Evolutionary conservation across 2,888 invertebrate genomes (phyloP).

Genomic region (Chelonus formosanus): DNA sequence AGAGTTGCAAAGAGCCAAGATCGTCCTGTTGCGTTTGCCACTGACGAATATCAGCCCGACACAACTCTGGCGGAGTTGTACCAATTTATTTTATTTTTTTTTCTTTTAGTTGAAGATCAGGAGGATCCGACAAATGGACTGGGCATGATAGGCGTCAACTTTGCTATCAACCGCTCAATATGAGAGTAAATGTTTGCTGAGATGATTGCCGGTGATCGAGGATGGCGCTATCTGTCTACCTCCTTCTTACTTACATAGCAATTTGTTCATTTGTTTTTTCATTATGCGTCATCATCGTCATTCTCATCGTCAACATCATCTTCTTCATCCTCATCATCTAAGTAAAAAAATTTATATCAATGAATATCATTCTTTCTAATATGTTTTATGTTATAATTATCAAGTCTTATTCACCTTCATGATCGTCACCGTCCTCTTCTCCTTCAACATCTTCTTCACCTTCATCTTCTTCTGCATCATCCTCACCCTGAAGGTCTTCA

Average conservation of each 20-base stretch:
- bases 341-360: not conserved
- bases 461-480: constrained; percentile 75
- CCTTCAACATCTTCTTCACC: constrained; percentile 67
- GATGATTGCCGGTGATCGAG: constrained; percentile 57
- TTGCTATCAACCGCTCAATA: constrained; percentile 63
- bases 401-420: constrained; percentile 54
- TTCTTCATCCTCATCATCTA: constrained; percentile 35
- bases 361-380: too few relatives aligned
- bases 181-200: constrained; percentile 62
- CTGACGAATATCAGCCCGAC: constrained; percentile 54
- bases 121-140: constrained; percentile 55
- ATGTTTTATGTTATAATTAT: too few relatives aligned
- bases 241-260: constrained; percentile 58
- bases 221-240: constrained; percentile 55
- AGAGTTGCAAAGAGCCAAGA: constrained; percentile 63
- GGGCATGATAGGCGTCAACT: constrained; percentile 57
- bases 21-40: constrained; percentile 35
- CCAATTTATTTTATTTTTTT: constrained; percentile 41
- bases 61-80: constrained; percentile 62
- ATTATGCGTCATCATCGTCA: constrained; percentile 63
- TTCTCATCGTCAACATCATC: constrained; percentile 48
- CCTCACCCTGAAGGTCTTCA: constrained; percentile 72
- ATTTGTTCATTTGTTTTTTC: constrained; percentile 53
- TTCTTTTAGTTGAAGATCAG: constrained; percentile 53
- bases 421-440: constrained; percentile 59